A percentile compares a stretch with the other conserved stretches of the same genome.
phyloP scores from a whole-genome alignment of 2,888 invertebrate genomes.

The Oligia latruncula region DNA sequence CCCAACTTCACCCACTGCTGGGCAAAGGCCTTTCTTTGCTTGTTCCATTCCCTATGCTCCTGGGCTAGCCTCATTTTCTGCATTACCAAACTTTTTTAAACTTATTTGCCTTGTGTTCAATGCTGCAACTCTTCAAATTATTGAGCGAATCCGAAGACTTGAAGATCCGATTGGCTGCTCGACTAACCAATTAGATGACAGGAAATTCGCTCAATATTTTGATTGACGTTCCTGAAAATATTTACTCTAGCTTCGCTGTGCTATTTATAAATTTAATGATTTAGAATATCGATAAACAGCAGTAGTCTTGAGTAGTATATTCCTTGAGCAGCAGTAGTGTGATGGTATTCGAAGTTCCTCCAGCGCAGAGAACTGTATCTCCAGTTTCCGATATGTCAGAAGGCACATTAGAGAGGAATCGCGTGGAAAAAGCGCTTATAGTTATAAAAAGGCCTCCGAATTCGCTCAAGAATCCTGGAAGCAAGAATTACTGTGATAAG shows the following conservation, averaged over 20 bases:
- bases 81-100: background rate
- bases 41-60: background rate
- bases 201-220: conserved; percentile 85
- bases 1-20: background rate
- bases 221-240: conserved; percentile 66
- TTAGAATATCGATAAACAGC: conserved; percentile 64
- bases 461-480: conserved; percentile 71
- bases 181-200: conserved; percentile 72
- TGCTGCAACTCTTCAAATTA: conserved; percentile 20
- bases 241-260: conserved; percentile 61
- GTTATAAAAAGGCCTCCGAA: conserved; percentile 80
- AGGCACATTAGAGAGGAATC: conserved; percentile 81
- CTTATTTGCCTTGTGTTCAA: background rate
- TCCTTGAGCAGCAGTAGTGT: conserved; percentile 45
- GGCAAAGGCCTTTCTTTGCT: background rate
- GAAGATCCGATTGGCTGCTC: conserved; percentile 67
- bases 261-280: conserved; percentile 82
- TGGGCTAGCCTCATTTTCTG: background rate
- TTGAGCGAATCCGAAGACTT: conserved; percentile 31
- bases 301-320: conserved; percentile 15
- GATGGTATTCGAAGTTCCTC: conserved; percentile 74
- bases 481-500: conserved; percentile 85
- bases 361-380: conserved; percentile 79
- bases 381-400: conserved; percentile 87
- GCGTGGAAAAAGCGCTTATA: conserved; percentile 84